Conservation (phyloP, 2,113 vertebrate species). For the Lynx canadensis region DNA sequence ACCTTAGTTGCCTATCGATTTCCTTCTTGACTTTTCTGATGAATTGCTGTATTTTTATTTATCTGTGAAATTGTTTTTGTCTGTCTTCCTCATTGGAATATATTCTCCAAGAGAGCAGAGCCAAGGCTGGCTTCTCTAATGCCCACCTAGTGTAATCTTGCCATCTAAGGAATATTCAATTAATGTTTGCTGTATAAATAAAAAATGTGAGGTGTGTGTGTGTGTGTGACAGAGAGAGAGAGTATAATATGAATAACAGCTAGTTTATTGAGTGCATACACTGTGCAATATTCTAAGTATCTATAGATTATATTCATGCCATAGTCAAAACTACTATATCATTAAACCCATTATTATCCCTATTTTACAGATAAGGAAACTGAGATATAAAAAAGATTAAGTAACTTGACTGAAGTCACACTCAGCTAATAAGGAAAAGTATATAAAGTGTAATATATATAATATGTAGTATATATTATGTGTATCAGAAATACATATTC, state of each 20-base stretch:
- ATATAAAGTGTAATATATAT: not conserved
- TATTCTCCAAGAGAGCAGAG: not conserved
- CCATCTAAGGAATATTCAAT: not conserved
- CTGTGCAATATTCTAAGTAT: not conserved
- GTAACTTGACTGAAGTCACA: constrained; percentile 22
- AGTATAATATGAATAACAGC: not conserved
- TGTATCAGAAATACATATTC: not conserved
- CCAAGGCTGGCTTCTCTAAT: not conserved
- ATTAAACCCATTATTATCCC: not conserved
- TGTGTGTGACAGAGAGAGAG: not conserved
- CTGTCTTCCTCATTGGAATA: not conserved
- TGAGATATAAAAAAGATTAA: not conserved
- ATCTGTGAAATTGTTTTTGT: not conserved
- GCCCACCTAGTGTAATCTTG: not conserved
- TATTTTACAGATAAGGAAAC: not conserved
- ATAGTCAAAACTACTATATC: not conserved
- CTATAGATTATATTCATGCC: not conserved
- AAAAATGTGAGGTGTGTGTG: not conserved
- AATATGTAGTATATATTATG: not conserved
- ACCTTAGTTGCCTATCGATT: not conserved
- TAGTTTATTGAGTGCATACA: not conserved
- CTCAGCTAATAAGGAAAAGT: not conserved
- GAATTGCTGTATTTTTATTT: not conserved
- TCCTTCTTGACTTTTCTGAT: not conserved
- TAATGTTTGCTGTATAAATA: not conserved